Evolutionary conservation across 2,888 invertebrate genomes (phyloP).

Genomic region (Eledona agricola): DNA sequence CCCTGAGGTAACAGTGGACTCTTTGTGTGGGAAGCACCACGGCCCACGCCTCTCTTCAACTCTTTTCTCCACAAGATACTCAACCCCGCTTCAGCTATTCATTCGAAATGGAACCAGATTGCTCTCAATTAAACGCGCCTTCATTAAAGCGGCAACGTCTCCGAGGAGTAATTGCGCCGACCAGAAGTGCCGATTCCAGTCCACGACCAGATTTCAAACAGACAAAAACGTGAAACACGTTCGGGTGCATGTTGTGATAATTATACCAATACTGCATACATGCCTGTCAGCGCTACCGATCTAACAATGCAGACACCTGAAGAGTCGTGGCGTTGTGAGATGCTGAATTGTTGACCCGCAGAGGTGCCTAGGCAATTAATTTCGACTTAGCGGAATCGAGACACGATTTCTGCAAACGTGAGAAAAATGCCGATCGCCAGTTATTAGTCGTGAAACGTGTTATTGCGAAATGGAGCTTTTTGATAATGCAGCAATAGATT

Average conservation of each 20-base stretch:
- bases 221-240: too few relatives aligned
- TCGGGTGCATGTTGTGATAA: too few relatives aligned
- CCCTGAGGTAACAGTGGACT: constrained; percentile 25
- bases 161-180: constrained; percentile 2
- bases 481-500: too few relatives aligned
- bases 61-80: constrained; percentile 8
- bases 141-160: constrained; percentile 8
- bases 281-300: too few relatives aligned
- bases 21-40: constrained; percentile 36
- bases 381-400: constrained; percentile 7
- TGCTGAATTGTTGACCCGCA: not conserved
- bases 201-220: constrained; percentile 3
- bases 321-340: too few relatives aligned
- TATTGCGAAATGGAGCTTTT: constrained; percentile 18
- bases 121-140: constrained; percentile 24
- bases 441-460: constrained; percentile 14
- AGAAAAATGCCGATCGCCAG: constrained; percentile 24
- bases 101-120: constrained; percentile 25
- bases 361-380: not conserved
- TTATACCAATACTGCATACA: too few relatives aligned
- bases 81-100: constrained; percentile 27
- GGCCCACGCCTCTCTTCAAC: constrained; percentile 25
- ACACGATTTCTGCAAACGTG: constrained; percentile 23
- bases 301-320: too few relatives aligned
- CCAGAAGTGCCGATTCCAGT: not conserved